phyloP scores from a whole-genome alignment of 2,888 invertebrate genomes.

The Cosmopolites sordidus region DNA sequence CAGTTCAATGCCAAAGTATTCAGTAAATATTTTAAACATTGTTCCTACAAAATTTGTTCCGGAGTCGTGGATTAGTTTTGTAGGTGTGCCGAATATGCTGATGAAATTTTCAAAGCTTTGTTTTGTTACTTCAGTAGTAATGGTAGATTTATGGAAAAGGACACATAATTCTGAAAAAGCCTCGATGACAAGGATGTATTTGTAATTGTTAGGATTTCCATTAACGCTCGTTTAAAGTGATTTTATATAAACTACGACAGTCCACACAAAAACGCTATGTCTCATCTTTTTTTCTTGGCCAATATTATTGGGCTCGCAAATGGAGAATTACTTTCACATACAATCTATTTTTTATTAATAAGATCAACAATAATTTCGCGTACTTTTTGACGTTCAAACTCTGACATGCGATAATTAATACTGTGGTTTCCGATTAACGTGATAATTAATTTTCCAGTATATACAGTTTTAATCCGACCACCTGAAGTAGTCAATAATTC shows the following conservation, averaged over 20 bases:
- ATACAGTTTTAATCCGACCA: conserved; percentile 7
- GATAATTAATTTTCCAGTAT: conserved; percentile 15
- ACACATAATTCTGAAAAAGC: conserved; percentile 19
- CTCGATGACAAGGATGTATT: conserved; percentile 17
- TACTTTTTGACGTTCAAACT: conserved; percentile 21
- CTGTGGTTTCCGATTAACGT: conserved; percentile 9
- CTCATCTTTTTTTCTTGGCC: conserved; percentile 11
- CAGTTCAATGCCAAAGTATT: conserved; percentile 21
- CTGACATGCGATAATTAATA: conserved; percentile 21
- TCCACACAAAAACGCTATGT: too few species aligned
- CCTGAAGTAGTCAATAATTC: conserved; percentile 4
- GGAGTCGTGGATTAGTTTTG: conserved; percentile 16
- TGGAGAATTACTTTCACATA: too few species aligned
- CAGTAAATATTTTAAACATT: conserved; percentile 12
- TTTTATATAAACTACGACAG: conserved; percentile 17
- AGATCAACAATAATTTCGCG: conserved; percentile 21
- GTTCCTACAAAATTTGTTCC: conserved; percentile 14
- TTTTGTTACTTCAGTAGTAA: conserved; percentile 19
- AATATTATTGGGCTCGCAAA: too few species aligned
- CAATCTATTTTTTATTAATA: conserved; percentile 21
- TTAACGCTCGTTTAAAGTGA: conserved; percentile 21
- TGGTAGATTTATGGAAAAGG: conserved; percentile 13
- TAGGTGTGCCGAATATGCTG: conserved; percentile 16
- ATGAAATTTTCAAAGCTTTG: too few species aligned
- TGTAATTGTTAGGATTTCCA: conserved; percentile 5